Conservation (phyloP, 1,140 invertebrate genomes). For the Drosophila insularis region DNA sequence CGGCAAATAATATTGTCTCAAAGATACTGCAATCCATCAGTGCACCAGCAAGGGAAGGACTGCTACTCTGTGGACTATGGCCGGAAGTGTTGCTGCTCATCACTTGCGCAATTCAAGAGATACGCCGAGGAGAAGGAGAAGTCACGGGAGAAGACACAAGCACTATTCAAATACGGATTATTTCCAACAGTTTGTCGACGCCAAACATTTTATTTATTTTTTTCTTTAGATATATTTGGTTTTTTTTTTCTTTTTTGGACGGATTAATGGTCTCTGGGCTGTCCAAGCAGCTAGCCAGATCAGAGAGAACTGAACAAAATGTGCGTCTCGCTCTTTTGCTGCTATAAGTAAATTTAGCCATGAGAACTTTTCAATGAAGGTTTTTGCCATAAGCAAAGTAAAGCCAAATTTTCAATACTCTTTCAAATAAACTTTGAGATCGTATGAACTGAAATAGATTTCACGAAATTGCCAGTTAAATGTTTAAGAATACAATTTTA, state of each 20-base stretch:
- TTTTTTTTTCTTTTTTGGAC: background rate
- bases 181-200: slow-evolving; percentile 50
- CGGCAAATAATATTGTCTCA: slow-evolving; percentile 61
- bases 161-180: slow-evolving; percentile 35
- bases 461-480: no score
- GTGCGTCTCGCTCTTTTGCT: slow-evolving; percentile 18
- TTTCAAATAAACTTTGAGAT: background rate
- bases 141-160: background rate
- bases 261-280: slow-evolving; percentile 38
- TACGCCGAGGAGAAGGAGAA: background rate
- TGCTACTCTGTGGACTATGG: slow-evolving; percentile 50
- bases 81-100: slow-evolving; percentile 74
- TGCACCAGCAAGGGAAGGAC: slow-evolving; percentile 14
- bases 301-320: slow-evolving; percentile 46
- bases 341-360: slow-evolving; percentile 65
- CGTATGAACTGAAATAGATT: no score
- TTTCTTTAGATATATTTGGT: background rate
- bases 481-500: no score
- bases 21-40: slow-evolving; percentile 55
- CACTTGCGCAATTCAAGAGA: slow-evolving; percentile 61
- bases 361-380: slow-evolving; percentile 16
- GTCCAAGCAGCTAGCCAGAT: slow-evolving; percentile 34
- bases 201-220: slow-evolving; percentile 64
- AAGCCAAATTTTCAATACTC: slow-evolving; percentile 4
- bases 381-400: background rate